Evolutionary conservation across 1,140 invertebrate genomes (phyloP).

Genomic region (Atta colombica): DNA sequence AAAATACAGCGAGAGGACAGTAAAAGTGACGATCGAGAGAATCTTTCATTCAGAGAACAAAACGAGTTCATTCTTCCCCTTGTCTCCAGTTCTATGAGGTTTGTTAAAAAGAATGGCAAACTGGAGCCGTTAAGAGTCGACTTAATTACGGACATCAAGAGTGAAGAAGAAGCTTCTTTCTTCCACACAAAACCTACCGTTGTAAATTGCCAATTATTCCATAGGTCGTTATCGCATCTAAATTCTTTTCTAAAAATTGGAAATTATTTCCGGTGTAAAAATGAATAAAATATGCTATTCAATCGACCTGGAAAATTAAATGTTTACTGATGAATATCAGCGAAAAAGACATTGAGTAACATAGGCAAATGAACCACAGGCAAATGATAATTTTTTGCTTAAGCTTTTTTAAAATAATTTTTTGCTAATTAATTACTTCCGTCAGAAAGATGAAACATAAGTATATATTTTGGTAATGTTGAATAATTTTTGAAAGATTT

Average conservation of each 20-base stretch:
- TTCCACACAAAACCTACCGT: conserved; percentile 8
- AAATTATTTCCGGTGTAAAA: conserved; percentile 23
- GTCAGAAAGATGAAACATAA: background rate
- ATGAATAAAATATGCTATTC: background rate
- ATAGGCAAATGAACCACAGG: background rate
- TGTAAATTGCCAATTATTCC: background rate
- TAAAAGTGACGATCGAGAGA: background rate
- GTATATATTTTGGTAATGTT: background rate
- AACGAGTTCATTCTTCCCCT: background rate
- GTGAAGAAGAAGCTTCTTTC: background rate
- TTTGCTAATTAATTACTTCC: too few relatives aligned
- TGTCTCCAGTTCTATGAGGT: background rate
- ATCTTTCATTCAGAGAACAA: background rate
- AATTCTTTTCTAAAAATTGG: background rate
- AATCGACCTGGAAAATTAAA: conserved; percentile 1
- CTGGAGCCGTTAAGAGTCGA: conserved; percentile 19
- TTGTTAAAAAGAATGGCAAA: conserved; percentile 27
- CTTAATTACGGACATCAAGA: conserved; percentile 37
- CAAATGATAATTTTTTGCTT: conserved; percentile 3
- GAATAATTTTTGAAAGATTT: background rate
- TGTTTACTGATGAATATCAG: background rate
- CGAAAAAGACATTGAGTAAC: background rate
- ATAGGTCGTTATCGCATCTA: conserved; percentile 2
- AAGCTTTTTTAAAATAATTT: too few relatives aligned
- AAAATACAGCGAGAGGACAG: background rate